Percentiles rank a stretch among this genome's conserved stretches.
Evolutionary conservation across 1,140 invertebrate species (phyloP).

Genomic region (Mya arenaria): DNA sequence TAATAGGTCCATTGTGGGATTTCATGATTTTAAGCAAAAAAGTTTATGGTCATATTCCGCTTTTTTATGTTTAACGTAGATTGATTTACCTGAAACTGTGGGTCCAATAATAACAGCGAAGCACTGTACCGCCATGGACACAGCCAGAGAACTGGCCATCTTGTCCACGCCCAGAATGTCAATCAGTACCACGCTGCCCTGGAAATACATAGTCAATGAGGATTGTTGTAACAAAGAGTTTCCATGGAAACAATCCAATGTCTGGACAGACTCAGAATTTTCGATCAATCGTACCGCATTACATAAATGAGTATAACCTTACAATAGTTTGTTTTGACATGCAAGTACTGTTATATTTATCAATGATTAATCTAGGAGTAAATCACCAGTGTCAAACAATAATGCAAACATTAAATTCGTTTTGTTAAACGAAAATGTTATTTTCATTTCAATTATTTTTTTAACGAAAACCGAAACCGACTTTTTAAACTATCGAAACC

Average conservation of each 20-base stretch:
- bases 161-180: conserved; percentile 44
- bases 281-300: not conserved
- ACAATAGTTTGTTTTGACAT: not conserved
- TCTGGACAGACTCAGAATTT: not conserved
- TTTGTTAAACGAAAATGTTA: too few relatives aligned
- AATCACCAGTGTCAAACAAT: too few relatives aligned
- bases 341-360: not conserved
- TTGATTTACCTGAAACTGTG: conserved; percentile 27
- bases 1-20: not conserved
- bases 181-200: conserved; percentile 37
- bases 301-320: not conserved
- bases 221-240: not conserved
- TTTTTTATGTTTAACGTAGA: not conserved
- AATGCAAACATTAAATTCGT: too few relatives aligned
- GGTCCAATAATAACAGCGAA: conserved; percentile 38
- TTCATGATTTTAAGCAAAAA: not conserved
- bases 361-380: too few relatives aligned
- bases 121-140: conserved; percentile 26
- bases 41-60: not conserved
- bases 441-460: too few relatives aligned
- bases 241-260: not conserved
- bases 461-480: too few relatives aligned
- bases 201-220: not conserved
- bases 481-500: too few relatives aligned
- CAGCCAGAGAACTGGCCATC: conserved; percentile 34